Evolutionary conservation across 2,797 vertebrate genomes (phyloP).

Genomic region (Notamacropus eugenii): DNA sequence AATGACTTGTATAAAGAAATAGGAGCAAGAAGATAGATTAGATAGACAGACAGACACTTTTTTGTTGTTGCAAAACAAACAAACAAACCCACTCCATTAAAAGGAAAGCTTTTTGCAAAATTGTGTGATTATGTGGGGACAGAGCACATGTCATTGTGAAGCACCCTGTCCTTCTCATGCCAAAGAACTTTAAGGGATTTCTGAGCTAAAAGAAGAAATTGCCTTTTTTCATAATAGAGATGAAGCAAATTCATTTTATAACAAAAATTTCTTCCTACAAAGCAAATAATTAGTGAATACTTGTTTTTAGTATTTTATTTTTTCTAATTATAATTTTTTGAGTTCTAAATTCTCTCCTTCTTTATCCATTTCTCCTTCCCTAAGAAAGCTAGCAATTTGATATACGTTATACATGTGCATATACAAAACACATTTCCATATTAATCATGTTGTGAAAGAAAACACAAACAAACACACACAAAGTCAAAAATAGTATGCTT

Average conservation of each 20-base stretch:
- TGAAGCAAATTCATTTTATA: neutral
- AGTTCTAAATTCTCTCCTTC: neutral
- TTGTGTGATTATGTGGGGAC: neutral
- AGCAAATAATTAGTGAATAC: neutral
- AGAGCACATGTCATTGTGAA: neutral
- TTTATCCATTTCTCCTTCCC: neutral
- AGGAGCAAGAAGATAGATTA: neutral
- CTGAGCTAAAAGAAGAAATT: neutral
- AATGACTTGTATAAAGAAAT: neutral
- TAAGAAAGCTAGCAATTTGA: neutral
- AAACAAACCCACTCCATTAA: neutral
- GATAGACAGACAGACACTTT: neutral
- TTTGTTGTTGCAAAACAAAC: neutral
- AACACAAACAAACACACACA: neutral
- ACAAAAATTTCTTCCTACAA: neutral
- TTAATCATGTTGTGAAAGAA: neutral
- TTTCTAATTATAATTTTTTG: neutral
- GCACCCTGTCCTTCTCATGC: neutral
- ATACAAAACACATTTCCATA: neutral
- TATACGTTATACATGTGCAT: neutral
- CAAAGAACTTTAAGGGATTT: neutral
- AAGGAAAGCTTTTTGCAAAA: neutral
- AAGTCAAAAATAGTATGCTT: neutral
- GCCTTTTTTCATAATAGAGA: neutral
- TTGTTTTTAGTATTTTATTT: neutral